Percentiles rank a stretch among this genome's conserved stretches.
Evolutionary conservation across 2,113 vertebrate genomes (phyloP).

Genomic region (Heterotilapia buettikoferi): DNA sequence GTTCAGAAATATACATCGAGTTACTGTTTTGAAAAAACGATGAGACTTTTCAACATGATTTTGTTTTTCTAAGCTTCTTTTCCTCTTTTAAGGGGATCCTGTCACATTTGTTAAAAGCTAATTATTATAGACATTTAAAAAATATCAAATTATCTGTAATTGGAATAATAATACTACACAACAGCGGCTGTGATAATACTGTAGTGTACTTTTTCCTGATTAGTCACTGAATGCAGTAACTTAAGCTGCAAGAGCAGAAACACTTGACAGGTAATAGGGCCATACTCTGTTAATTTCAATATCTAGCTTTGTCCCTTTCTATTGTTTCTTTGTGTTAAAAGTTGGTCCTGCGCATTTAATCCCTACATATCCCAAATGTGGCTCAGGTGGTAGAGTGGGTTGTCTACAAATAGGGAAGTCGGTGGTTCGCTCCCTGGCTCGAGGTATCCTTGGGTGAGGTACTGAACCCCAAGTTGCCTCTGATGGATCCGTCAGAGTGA

Average conservation of each 20-base stretch:
- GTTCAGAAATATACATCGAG: not conserved
- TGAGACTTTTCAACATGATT: not conserved
- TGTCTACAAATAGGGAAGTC: not conserved
- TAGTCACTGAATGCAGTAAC: not conserved
- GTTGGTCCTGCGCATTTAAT: not conserved
- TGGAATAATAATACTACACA: not conserved
- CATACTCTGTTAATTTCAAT: not conserved
- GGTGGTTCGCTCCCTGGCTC: not conserved
- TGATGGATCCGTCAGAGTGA: not conserved
- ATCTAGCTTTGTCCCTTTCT: not conserved
- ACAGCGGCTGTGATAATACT: not conserved
- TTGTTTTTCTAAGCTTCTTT: not conserved
- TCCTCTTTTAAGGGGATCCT: not conserved
- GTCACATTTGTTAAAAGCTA: not conserved
- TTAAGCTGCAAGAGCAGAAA: not conserved
- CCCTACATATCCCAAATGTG: not conserved
- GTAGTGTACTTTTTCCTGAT: not conserved
- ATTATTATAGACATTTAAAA: not conserved
- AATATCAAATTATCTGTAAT: not conserved
- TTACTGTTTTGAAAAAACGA: not conserved
- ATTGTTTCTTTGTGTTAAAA: not conserved
- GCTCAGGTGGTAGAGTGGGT: not conserved
- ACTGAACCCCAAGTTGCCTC: not conserved
- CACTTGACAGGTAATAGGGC: not conserved
- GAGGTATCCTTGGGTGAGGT: not conserved